A percentile compares a stretch with the other conserved stretches of the same genome.
Conservation (phyloP, 2,113 vertebrate genomes). For the Equus quagga region DNA sequence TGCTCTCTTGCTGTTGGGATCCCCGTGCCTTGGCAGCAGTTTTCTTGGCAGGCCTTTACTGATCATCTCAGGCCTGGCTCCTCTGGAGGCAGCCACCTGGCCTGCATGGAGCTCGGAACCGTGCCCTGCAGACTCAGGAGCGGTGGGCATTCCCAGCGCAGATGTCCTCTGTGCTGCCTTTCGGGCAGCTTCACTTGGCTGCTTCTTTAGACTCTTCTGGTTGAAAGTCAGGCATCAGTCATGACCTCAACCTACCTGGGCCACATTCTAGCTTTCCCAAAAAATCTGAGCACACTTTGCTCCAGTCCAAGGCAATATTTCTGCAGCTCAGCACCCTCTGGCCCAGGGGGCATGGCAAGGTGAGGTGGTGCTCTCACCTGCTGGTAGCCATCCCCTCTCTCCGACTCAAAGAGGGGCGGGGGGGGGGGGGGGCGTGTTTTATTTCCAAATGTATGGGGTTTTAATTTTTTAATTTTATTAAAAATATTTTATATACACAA, state of each 20-base stretch:
- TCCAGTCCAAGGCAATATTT: not conserved
- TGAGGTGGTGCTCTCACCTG: too few relatives aligned
- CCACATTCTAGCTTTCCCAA: not conserved
- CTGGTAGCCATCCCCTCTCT: not conserved
- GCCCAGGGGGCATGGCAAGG: not conserved
- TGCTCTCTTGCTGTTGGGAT: not conserved
- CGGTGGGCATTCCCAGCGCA: not conserved
- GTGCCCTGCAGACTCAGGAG: not conserved
- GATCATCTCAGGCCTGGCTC: not conserved
- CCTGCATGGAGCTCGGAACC: not conserved
- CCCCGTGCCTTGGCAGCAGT: not conserved
- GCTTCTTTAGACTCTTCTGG: not conserved
- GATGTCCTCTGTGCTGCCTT: not conserved
- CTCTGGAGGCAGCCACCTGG: not conserved
- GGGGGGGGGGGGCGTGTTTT: not conserved
- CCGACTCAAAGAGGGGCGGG: not conserved
- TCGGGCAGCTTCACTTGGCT: not conserved
- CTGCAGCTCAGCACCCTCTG: not conserved
- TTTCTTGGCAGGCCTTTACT: not conserved
- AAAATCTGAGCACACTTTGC: not conserved
- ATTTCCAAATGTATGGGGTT: not conserved
- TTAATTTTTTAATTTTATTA: not conserved
- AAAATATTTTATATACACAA: not conserved
- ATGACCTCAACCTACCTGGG: not conserved
- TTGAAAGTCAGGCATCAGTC: not conserved